Conservation (phyloP, 35 echinoderm and acorn worm species). For the Apostichopus californicus region DNA sequence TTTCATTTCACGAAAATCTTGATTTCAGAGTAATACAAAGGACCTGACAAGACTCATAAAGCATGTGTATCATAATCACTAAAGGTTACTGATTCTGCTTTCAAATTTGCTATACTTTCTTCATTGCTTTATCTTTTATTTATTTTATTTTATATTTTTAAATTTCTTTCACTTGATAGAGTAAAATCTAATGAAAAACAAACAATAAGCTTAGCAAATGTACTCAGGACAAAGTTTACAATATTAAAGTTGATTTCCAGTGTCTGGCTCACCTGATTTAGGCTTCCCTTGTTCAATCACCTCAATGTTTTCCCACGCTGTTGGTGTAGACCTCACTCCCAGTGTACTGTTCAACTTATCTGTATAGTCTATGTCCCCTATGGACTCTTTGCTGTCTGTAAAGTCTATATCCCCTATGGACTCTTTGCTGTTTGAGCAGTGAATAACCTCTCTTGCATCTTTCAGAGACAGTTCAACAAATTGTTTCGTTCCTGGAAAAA, state of each 20-base stretch:
- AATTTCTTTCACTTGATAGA: too few relatives aligned
- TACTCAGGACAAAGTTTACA: too few relatives aligned
- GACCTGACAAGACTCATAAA: too few relatives aligned
- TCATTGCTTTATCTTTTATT: too few relatives aligned
- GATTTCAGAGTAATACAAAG: too few relatives aligned
- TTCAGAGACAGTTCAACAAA: constrained; percentile 50
- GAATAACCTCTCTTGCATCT: constrained; percentile 32
- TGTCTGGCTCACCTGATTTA: not conserved
- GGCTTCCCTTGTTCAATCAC: constrained; percentile 39
- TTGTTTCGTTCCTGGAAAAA: constrained; percentile 43
- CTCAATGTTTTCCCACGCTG: constrained; percentile 72
- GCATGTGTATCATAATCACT: too few relatives aligned
- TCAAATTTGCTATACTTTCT: too few relatives aligned
- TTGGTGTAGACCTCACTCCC: constrained; percentile 25
- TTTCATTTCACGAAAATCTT: too few relatives aligned
- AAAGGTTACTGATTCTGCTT: too few relatives aligned
- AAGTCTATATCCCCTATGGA: not conserved
- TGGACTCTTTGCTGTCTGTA: not conserved
- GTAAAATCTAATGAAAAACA: not conserved
- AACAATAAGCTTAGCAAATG: too few relatives aligned
- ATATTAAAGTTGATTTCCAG: not conserved
- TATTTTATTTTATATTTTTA: too few relatives aligned
- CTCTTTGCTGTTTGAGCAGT: constrained; percentile 16
- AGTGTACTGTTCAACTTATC: not conserved
- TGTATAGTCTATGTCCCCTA: not conserved